Conservation (phyloP, 2,113 vertebrate genomes). For the Tragelaphus imberbis region DNA sequence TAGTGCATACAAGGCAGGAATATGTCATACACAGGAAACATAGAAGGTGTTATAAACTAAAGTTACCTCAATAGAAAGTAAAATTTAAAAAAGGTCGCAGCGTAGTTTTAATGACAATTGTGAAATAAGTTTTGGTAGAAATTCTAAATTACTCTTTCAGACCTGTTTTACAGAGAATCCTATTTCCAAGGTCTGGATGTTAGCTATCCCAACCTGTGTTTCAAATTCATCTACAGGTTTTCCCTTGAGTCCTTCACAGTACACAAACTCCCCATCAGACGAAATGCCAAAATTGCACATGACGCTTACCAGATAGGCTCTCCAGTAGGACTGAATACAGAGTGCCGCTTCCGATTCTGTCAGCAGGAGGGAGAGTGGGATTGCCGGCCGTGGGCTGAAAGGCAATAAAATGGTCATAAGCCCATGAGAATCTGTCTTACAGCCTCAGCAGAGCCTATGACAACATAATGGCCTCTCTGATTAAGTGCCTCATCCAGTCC, state of each 20-base stretch:
- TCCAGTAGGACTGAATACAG: conserved; percentile 93
- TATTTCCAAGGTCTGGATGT: conserved; percentile 55
- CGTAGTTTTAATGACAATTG: not conserved
- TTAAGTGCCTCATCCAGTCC: not conserved
- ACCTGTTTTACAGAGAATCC: conserved; percentile 52
- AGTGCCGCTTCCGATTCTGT: conserved; percentile 85
- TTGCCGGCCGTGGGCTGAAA: conserved; percentile 85
- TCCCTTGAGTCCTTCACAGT: conserved; percentile 57
- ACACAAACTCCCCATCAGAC: conserved; percentile 60
- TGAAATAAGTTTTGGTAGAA: conserved; percentile 35
- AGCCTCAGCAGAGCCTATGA: not conserved
- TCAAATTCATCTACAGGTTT: conserved; percentile 68
- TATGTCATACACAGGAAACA: fast-evolving
- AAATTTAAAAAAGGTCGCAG: not conserved
- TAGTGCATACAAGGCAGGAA: not conserved
- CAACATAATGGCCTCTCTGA: not conserved
- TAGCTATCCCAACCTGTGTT: conserved; percentile 61
- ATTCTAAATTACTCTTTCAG: conserved; percentile 30
- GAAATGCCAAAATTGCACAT: conserved; percentile 25
- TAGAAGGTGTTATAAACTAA: not conserved
- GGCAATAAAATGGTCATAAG: conserved; percentile 7
- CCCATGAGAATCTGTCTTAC: not conserved
- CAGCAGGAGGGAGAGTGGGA: conserved; percentile 85
- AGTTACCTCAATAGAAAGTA: not conserved
- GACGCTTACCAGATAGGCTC: conserved; percentile 90